Evolutionary conservation across 2,113 vertebrate species (phyloP).

Genomic region (Lynx canadensis): DNA sequence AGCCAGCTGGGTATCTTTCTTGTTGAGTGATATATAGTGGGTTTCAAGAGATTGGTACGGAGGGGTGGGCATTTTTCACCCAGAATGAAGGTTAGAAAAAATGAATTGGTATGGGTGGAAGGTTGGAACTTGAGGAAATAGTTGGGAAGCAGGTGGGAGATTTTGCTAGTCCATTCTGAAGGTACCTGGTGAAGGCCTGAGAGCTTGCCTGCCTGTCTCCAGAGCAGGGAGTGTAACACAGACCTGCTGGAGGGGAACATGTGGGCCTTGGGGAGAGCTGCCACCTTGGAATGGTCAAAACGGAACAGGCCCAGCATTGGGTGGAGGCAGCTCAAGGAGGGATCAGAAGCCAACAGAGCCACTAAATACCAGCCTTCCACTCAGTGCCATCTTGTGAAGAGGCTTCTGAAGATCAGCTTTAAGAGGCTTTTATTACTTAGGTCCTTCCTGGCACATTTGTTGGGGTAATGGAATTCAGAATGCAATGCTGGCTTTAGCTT

Average conservation of each 20-base stretch:
- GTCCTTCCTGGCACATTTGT: slow-evolving; percentile 13
- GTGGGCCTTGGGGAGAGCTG: background rate
- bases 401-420: background rate
- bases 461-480: background rate
- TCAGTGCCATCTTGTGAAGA: background rate
- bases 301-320: background rate
- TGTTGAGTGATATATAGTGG: too few relatives aligned
- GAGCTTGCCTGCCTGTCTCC: background rate
- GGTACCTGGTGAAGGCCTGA: background rate
- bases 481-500: background rate
- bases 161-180: background rate
- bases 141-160: background rate
- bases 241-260: background rate
- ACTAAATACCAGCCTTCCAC: background rate
- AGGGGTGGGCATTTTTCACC: background rate
- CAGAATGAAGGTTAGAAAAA: background rate
- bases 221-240: background rate
- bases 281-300: background rate
- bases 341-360: background rate
- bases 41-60: background rate
- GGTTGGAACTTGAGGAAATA: background rate
- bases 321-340: background rate
- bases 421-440: background rate
- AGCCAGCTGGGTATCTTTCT: background rate
- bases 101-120: background rate